These are phyloP conservation scores for Nicator chloris DNA, from an alignment of 2,113 vertebrate genomes.

Conservation along the genomic window DNA sequence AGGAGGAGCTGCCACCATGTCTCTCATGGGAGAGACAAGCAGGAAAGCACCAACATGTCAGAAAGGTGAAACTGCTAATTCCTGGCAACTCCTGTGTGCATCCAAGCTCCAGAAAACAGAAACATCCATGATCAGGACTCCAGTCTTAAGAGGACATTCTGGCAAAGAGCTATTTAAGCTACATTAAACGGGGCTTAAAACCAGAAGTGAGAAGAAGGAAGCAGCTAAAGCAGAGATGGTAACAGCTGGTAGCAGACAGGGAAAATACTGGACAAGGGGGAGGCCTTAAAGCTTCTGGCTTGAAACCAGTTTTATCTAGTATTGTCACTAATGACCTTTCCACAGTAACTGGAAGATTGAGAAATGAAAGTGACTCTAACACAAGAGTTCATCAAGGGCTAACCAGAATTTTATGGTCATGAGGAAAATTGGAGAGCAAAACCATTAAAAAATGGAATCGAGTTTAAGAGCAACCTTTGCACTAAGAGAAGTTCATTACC, in stretches of 20 bases:
- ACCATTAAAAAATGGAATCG: neutral
- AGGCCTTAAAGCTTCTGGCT: neutral
- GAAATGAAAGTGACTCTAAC: neutral
- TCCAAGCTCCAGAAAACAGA: neutral
- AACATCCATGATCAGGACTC: neutral
- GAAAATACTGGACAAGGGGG: neutral
- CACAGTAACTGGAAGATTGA: neutral
- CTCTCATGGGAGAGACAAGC: neutral
- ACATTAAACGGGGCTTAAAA: neutral
- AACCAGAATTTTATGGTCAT: neutral
- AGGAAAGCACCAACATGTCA: neutral
- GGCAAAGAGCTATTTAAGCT: neutral
- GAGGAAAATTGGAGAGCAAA: neutral
- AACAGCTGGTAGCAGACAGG: neutral
- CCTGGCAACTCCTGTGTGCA: neutral
- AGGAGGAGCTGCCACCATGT: neutral
- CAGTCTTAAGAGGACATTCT: neutral
- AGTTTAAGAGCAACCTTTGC: neutral
- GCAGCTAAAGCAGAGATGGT: neutral
- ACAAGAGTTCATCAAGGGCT: neutral
- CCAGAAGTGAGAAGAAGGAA: neutral
- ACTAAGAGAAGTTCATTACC: neutral
- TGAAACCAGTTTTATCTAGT: neutral
- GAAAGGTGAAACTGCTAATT: neutral
- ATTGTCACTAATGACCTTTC: neutral